A percentile compares a stretch with the other conserved stretches of the same genome.
Evolutionary conservation across 2,888 invertebrate genomes (phyloP).

Genomic region (Scotopteryx bipunctaria): DNA sequence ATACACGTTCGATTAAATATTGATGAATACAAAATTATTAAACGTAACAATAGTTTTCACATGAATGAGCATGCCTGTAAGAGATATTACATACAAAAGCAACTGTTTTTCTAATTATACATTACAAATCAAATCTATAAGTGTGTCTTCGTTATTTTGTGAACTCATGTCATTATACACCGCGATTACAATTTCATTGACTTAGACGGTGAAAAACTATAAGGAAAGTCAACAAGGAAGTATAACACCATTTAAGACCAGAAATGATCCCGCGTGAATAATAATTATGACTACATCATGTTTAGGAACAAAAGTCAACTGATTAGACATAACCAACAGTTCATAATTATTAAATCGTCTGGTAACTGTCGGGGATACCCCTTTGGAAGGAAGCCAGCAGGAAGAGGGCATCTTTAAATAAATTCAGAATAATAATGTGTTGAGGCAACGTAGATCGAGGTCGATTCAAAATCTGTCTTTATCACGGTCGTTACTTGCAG

Average conservation of each 20-base stretch:
- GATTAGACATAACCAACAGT: constrained; percentile 50
- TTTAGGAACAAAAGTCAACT: constrained; percentile 49
- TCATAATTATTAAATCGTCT: constrained; percentile 78
- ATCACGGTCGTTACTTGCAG: constrained; percentile 23
- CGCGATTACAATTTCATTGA: too few species aligned
- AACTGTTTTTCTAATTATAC: constrained; percentile 8
- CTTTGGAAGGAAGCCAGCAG: constrained; percentile 77
- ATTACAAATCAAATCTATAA: too few species aligned
- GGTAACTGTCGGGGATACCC: constrained; percentile 77
- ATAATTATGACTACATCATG: constrained; percentile 40
- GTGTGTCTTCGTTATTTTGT: too few species aligned
- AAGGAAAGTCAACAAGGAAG: too few species aligned
- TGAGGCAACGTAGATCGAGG: constrained; percentile 50
- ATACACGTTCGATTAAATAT: constrained; percentile 47
- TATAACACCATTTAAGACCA: neutral
- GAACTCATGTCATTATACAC: too few species aligned
- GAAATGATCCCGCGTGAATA: constrained; percentile 42
- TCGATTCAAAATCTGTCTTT: constrained; percentile 46
- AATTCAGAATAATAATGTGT: constrained; percentile 71
- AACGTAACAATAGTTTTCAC: constrained; percentile 46
- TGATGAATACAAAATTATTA: constrained; percentile 45
- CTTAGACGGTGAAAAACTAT: too few species aligned
- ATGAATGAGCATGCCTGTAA: constrained; percentile 44
- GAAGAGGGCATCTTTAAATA: constrained; percentile 74
- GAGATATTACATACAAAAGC: constrained; percentile 34